A percentile compares a stretch with the other conserved stretches of the same genome.
These are phyloP conservation scores for Peucedramus taeniatus DNA, from an alignment of 2,113 vertebrate genomes.

Conservation along the genomic window DNA sequence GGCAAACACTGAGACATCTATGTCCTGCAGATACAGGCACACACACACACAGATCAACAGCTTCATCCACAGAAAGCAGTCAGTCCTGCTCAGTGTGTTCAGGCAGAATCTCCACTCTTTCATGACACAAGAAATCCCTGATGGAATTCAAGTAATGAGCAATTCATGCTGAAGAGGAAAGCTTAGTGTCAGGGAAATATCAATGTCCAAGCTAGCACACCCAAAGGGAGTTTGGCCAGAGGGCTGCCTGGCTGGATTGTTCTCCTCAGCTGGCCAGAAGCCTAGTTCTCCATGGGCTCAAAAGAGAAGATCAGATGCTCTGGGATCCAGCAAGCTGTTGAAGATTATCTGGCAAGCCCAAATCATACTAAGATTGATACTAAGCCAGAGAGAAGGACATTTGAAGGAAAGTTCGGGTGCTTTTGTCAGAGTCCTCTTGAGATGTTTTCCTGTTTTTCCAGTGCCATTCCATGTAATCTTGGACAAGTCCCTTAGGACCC, in stretches of 20 bases:
- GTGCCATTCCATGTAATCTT: not conserved
- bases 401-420: not conserved
- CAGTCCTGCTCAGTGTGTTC: constrained; percentile 29
- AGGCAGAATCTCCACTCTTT: constrained; percentile 28
- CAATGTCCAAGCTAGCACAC: not conserved
- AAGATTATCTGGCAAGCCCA: not conserved
- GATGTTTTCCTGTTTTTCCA: not conserved
- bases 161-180: constrained; percentile 18
- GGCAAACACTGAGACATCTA: constrained; percentile 44
- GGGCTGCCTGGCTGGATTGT: not conserved
- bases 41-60: constrained; percentile 18
- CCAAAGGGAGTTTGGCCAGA: not conserved
- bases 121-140: constrained; percentile 18
- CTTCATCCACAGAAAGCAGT: constrained; percentile 24
- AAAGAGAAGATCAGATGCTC: not conserved
- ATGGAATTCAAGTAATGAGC: constrained; percentile 27
- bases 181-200: constrained; percentile 15
- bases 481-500: not conserved
- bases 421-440: not conserved
- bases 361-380: not conserved
- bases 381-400: not conserved
- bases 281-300: not conserved
- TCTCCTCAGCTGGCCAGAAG: constrained; percentile 6
- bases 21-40: constrained; percentile 40
- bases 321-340: not conserved